Base-by-base conservation (phyloP, 2,113 vertebrate species). In the Xyliphius kryptos region DNA sequence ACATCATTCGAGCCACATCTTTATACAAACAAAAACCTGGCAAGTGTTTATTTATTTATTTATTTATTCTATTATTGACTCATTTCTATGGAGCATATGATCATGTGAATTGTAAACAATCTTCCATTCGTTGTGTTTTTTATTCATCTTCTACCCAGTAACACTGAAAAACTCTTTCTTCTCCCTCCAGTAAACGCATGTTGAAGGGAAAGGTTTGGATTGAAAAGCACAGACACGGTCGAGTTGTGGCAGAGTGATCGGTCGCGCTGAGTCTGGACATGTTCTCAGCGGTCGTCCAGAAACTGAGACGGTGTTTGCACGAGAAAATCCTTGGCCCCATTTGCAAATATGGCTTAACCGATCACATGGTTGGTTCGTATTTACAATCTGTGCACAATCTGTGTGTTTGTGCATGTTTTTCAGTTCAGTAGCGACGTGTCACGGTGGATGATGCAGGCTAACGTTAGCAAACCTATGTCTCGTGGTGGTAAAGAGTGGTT, bases 201-300 rank as follows among this genome's bases (percentile, higher is more conserved):
- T 85, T 84, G 83, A 86, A 86, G 82, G 85, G 84, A 84, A 83
- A 87, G 87, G 76, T 84, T 89, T 81, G 85, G 86, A 89, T 81
- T 85, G 84, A 90, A 92, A 93, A 32, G 89, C 88, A 91, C 87
- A 89, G 81, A 85, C 87, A 85, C 82, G 85, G 88, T 80, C 77
- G 82, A 86, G 86, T 90, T 92, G 86, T 87, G 87, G 90, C 84
- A 85, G 83, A 86, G 86, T 46, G 6, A 15, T 26, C 6, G 20
- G 53, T 15, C 17, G 26, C 16, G 26, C 56, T 32, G 16, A 55
- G 51, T 56, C 89, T 86, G 83, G 77, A 81, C 84, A 82, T 85
- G 86, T 87, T 83, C 86, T 86, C 79, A n/a, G n/a, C n/a, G n/a
- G n/a, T n/a, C n/a, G n/a, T n/a, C n/a, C n/a, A 70, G 79, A 78